Evolutionary conservation across 2,888 invertebrate species (phyloP).

Genomic region (Drosophila mimica): DNA sequence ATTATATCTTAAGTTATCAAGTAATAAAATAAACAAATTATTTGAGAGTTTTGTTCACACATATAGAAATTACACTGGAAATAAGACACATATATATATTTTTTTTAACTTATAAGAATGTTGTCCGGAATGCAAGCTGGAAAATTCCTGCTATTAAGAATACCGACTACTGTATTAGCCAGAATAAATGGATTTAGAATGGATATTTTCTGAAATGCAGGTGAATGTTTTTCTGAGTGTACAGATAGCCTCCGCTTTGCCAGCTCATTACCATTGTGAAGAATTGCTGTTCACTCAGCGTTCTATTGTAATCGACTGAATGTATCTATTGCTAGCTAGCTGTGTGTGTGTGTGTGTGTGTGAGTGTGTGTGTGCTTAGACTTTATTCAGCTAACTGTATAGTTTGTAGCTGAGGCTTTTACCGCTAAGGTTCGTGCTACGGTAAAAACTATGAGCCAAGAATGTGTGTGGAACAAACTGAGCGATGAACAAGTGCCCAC

Average conservation of each 20-base stretch:
- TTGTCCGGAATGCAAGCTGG: fast-evolving
- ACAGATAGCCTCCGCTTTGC: not conserved
- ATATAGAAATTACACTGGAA: not conserved
- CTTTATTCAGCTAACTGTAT: constrained; percentile 83
- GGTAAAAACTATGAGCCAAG: constrained; percentile 82
- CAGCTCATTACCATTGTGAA: constrained; percentile 59
- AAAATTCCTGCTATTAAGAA: not conserved
- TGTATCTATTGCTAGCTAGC: constrained; percentile 29
- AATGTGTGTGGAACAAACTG: constrained; percentile 35
- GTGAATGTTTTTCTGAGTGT: not conserved
- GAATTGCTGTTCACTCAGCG: constrained; percentile 41
- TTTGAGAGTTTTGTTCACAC: not conserved
- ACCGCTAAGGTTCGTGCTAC: constrained; percentile 85
- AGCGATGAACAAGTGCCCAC: constrained; percentile 51
- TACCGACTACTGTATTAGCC: not conserved
- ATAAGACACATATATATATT: not conserved
- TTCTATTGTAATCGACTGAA: constrained; percentile 55
- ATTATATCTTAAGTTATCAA: not conserved
- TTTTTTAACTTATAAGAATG: fast-evolving
- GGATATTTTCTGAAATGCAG: not conserved
- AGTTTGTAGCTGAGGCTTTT: constrained; percentile 85
- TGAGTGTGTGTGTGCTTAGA: constrained; percentile 33
- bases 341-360: constrained; percentile 18
- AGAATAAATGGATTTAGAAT: not conserved
- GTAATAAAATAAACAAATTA: not conserved